Conservation (phyloP, 2,797 vertebrate species). For the Vireo griseus region DNA sequence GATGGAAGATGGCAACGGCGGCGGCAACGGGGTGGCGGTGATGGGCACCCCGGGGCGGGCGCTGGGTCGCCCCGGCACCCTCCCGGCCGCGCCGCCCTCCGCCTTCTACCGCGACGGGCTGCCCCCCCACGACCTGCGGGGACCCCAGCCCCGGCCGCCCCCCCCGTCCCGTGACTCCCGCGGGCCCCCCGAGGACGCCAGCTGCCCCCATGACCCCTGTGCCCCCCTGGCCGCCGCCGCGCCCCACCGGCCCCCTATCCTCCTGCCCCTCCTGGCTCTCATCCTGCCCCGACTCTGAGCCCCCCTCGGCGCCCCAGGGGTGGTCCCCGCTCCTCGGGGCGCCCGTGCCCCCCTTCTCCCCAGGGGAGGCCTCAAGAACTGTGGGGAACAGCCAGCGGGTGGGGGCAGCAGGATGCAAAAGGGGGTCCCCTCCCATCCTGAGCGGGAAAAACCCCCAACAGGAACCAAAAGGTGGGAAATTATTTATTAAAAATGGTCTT, state of each 20-base stretch:
- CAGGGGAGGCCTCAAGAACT: not conserved
- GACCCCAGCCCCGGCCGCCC: not conserved
- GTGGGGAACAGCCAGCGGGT: not conserved
- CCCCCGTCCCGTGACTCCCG: not conserved
- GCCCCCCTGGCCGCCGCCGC: not conserved
- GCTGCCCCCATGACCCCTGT: not conserved
- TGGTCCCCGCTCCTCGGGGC: not conserved
- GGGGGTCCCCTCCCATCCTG: not conserved
- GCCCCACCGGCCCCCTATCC: not conserved
- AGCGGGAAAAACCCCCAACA: constrained; percentile 46
- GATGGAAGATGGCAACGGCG: not conserved
- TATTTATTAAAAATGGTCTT: constrained; percentile 80
- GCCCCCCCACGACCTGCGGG: constrained; percentile 47
- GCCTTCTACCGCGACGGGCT: constrained; percentile 74
- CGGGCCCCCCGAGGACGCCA: not conserved
- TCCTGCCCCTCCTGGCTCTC: not conserved
- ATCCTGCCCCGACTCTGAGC: constrained; percentile 18
- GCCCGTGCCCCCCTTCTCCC: not conserved
- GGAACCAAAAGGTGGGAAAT: constrained; percentile 60
- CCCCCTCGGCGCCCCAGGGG: not conserved
- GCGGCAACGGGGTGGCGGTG: not conserved
- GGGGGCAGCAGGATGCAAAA: not conserved
- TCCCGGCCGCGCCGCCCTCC: constrained; percentile 45
- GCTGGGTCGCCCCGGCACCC: not conserved
- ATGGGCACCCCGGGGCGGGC: constrained; percentile 25